Conservation (phyloP, 2,888 invertebrate species). For the Ferrisia virgata region DNA sequence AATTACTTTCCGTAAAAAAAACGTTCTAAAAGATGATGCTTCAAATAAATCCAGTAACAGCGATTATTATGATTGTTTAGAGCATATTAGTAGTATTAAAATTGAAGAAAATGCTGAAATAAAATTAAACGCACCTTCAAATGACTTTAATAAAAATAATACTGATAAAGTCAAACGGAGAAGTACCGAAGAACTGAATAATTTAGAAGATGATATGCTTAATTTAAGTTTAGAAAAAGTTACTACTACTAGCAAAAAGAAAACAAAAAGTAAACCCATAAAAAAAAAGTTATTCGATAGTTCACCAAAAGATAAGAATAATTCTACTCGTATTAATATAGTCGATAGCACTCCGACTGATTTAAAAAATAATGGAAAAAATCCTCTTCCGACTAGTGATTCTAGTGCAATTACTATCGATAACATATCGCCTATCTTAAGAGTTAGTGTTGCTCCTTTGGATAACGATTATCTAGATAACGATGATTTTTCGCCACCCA, state of each 20-base stretch:
- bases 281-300: conserved; percentile 4
- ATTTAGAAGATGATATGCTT: not conserved
- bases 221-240: conserved; percentile 1
- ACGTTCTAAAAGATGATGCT: not conserved
- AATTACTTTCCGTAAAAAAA: conserved; percentile 10
- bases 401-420: not conserved
- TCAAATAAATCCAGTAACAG: not conserved
- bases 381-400: not conserved
- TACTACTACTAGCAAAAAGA: not conserved
- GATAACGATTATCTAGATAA: not conserved
- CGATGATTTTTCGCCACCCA: not conserved
- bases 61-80: not conserved
- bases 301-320: not conserved
- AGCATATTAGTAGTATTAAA: not conserved
- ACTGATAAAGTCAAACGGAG: not conserved
- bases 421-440: not conserved
- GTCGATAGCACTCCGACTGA: not conserved
- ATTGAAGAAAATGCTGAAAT: not conserved
- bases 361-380: not conserved
- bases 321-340: not conserved
- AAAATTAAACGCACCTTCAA: not conserved
- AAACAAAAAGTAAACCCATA: not conserved
- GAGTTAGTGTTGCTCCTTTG: not conserved
- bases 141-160: not conserved
- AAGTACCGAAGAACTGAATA: not conserved